A percentile compares a stretch with the other conserved stretches of the same genome.
Conservation (phyloP, 92 coral and sea anemone species). For the Actinernus sp. region DNA sequence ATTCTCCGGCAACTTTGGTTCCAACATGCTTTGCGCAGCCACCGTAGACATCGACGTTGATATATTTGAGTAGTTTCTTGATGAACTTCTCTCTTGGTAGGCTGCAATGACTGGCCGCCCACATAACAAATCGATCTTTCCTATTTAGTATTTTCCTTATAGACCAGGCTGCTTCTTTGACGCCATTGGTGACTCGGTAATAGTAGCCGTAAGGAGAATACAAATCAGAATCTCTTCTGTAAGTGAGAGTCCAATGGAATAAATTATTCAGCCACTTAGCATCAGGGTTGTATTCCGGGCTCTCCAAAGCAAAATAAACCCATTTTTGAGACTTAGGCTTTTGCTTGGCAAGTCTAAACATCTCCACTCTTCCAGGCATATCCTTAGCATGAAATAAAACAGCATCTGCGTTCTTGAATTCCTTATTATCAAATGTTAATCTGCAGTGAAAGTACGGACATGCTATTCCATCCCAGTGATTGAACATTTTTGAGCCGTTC, state of each 20-base stretch:
- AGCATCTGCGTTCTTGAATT: constrained; percentile 24
- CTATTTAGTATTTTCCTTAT: constrained; percentile 1
- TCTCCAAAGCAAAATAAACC: constrained; percentile 49
- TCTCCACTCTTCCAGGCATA: constrained; percentile 42
- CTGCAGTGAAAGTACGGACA: constrained; percentile 36
- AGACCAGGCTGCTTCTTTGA: background rate
- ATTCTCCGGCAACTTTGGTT: constrained; percentile 16
- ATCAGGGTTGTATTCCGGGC: constrained; percentile 28
- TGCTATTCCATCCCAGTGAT: constrained; percentile 22
- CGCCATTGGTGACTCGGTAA: constrained; percentile 12
- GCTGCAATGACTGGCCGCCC: constrained; percentile 50
- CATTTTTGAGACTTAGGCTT: constrained; percentile 38
- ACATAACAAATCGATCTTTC: constrained; percentile 32
- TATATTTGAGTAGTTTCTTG: constrained; percentile 17
- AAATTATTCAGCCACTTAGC: constrained; percentile 35
- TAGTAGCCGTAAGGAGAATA: constrained; percentile 49
- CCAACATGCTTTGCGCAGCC: constrained; percentile 36
- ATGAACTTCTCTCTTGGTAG: constrained; percentile 34
- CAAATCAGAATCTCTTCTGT: constrained; percentile 44
- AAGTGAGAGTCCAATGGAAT: constrained; percentile 54
- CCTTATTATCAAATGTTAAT: constrained; percentile 25
- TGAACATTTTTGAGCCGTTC: constrained; percentile 11
- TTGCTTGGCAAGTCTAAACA: constrained; percentile 35
- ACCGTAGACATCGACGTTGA: constrained; percentile 40
- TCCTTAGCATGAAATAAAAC: constrained; percentile 49